phyloP scores from a whole-genome alignment of 2,888 invertebrate genomes.

The Drosophila neotestacea region DNA sequence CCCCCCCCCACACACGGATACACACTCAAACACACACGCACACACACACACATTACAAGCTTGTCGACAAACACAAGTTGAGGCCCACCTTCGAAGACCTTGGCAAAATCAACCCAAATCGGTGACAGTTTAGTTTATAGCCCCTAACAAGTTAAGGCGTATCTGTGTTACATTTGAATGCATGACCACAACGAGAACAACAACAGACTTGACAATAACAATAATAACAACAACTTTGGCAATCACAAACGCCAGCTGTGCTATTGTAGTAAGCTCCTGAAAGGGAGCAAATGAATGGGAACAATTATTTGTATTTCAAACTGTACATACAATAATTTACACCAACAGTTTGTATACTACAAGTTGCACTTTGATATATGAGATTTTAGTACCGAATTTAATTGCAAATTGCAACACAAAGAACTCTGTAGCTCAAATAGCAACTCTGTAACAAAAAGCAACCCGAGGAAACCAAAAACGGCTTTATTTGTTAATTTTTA shows the following conservation, averaged over 20 bases:
- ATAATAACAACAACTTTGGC: conserved; percentile 14
- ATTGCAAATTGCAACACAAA: no score
- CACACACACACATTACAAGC: conserved; percentile 33
- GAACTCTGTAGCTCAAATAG: no score
- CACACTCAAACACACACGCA: conserved; percentile 2
- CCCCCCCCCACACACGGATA: conserved; percentile 1
- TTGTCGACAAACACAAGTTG: conserved; percentile 59
- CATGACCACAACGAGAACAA: conserved; percentile 25
- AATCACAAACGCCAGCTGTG: conserved; percentile 18
- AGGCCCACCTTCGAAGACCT: neutral
- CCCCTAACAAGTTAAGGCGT: conserved; percentile 50
- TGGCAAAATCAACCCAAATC: conserved; percentile 23
- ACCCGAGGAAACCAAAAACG: no score
- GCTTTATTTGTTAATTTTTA: no score
- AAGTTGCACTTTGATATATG: no score
- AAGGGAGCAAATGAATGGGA: conserved; percentile 12
- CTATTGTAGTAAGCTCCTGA: conserved; percentile 37
- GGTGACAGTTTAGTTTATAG: conserved; percentile 73
- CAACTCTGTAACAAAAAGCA: no score
- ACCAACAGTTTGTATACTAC: no score
- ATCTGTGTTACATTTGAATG: conserved; percentile 55
- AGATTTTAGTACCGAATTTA: no score
- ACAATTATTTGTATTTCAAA: neutral
- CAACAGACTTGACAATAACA: conserved; percentile 1
- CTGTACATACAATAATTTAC: neutral